Evolutionary conservation across 2,797 vertebrate species (phyloP), one percentile per base, ranked within the genome.

Genomic region (Microctenopoma lineatum): DNA sequence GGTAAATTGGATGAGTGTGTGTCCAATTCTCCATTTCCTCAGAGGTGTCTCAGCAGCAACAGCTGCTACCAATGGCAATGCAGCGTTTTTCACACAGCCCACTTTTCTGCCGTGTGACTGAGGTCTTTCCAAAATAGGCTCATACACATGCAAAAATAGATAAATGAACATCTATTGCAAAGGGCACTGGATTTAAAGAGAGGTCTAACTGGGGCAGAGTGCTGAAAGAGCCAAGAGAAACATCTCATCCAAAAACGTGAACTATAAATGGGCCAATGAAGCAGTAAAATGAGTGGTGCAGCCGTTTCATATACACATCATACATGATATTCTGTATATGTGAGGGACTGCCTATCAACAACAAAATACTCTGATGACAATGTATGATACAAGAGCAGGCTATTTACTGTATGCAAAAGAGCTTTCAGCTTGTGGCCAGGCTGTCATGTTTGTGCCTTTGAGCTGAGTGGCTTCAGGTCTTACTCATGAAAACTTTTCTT

Each of bases 1-100:
- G 85, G 79, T 92, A 93, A 94, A 94, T 94, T 93, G 94, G 92
- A 91, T 93, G 91, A 93, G 91, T 94, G 92, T 92, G 92, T 91
- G 91, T 94, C 91, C 92, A 93, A 93, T 94, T 93, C 92, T 87
- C 89, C 85, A 86, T 92, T 90, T 92, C 92, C 92, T 94, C 92
- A 79, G 91, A 92, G 93, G 92, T 93, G 90, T 89, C 86, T 86
- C 88, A 89, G 89, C 88, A 78, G 85, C 90, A 92, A 91, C 92
- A 95, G 94, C 95, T 93, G 94, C 93, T 95, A 92, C 94, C 92
- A 94, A 57, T 85, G 87, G 90, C 84, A 79, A 79, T 79, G 86
- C 84, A 16, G 79, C 74, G 59, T 84, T 90, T 88, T 89, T 87
- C 78, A 81, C 85, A 77, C 87, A 79, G 85, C 73, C 84, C 77